Evolutionary conservation across 2,888 invertebrate species (phyloP).

Genomic region (Chymomyza caudatula): DNA sequence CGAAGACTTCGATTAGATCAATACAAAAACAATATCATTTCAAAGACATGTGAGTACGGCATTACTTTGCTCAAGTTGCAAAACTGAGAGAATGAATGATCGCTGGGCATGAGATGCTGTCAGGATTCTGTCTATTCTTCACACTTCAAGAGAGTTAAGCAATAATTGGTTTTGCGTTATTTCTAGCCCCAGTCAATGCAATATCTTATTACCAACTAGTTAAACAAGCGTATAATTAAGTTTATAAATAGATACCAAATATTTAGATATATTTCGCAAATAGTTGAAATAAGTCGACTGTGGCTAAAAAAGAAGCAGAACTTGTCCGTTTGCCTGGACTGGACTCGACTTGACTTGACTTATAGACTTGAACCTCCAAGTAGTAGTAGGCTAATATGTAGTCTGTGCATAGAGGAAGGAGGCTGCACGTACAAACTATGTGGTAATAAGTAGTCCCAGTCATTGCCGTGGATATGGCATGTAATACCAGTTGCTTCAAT

Average conservation of each 20-base stretch:
- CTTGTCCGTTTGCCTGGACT: no score
- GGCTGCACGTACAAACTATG: neutral
- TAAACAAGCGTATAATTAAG: neutral
- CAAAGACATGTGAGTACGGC: no score
- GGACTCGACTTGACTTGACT: no score
- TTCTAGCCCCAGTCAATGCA: neutral
- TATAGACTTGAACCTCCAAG: no score
- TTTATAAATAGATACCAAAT: neutral
- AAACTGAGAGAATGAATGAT: neutral
- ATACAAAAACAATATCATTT: no score
- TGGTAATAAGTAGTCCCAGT: constrained; percentile 1
- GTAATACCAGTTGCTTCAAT: neutral
- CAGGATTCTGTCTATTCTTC: no score
- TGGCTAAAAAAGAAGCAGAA: no score
- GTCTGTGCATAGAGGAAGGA: neutral
- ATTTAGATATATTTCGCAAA: neutral
- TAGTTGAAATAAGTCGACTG: neutral
- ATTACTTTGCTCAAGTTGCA: no score
- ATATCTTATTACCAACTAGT: neutral
- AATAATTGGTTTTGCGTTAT: neutral
- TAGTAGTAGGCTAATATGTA: no score
- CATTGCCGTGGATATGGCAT: neutral
- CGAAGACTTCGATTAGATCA: no score
- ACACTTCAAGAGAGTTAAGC: neutral
- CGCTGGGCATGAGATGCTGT: no score